Evolutionary conservation across 2,113 vertebrate genomes (phyloP), one percentile per base, ranked within the genome.

Genomic region (Empidonax traillii): DNA sequence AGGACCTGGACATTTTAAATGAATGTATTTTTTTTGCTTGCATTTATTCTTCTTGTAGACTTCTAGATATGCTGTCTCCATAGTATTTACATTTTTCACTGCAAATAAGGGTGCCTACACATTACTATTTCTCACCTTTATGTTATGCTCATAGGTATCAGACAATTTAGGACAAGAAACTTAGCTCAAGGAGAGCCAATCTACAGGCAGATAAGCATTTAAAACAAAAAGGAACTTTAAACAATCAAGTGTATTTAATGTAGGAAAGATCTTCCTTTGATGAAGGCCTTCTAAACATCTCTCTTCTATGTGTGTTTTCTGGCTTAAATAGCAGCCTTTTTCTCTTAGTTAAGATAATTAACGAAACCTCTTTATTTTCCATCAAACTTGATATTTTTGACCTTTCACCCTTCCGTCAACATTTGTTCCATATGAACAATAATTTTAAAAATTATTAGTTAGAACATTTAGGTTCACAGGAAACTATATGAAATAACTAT

Each of bases 21-120:
- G 8, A 14, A 33, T 62, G 4, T 0, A 8, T 21, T n/a, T 69
- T 58, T 55, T 39, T 17, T 65, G 6, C 3, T 43, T 63, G 8
- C 4, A 49, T 62, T 76, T 84, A n/a, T 12, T 61, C 7, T 73
- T 86, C 37, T 44, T 0, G 0, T 56, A 47, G 15, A 39, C 10
- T 76, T 67, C 52, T 68, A 59, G 25, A n/a, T 55, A 46, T 33
- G 37, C 14, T 35, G 8, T 52, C 19, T 76, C 14, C n/a, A 39
- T 37, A 24, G 5, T 78, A 59, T 82, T 79, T 52, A 30, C 15
- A 49, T 7, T 41, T 37, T 62, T 55, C 30, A 59, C 21, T 37
- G 46, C 41, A 75, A 65, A 75, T 10, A 62, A 44, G 6, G 25
- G 20, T 74, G 13, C 31, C 20, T 83, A 19, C 8, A 56, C 16